phyloP scores from a whole-genome alignment of 2,113 vertebrate genomes.

The Gnathonemus echidnorhynchus region DNA sequence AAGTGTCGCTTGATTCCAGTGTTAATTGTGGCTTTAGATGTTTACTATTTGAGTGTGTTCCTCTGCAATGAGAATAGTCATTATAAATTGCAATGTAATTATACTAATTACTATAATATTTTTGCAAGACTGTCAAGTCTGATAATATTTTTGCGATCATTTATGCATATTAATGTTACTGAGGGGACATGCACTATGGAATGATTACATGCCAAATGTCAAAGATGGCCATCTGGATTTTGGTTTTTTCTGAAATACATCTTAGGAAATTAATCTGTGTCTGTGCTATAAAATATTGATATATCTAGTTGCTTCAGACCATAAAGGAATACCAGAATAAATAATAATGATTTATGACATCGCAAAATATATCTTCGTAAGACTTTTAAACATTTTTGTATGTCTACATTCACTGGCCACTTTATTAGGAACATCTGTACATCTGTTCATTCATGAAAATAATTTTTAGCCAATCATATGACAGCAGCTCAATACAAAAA shows the following conservation, averaged over 20 bases:
- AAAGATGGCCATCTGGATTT: background rate
- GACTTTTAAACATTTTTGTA: background rate
- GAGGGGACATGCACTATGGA: background rate
- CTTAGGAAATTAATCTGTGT: background rate
- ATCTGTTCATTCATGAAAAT: background rate
- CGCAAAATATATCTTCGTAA: background rate
- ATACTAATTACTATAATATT: background rate
- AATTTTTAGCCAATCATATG: background rate
- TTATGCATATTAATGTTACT: background rate
- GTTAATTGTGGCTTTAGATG: background rate
- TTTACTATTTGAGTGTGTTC: background rate
- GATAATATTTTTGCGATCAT: background rate
- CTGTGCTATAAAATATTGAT: background rate
- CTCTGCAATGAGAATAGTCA: background rate
- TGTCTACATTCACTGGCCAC: background rate
- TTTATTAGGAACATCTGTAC: background rate
- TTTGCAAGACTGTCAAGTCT: background rate
- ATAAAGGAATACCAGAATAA: background rate
- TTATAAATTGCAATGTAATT: background rate
- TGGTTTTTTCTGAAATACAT: background rate
- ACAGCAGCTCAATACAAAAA: background rate
- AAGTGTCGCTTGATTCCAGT: background rate
- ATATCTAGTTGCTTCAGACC: background rate
- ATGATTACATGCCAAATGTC: background rate
- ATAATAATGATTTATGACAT: background rate